phyloP scores from a whole-genome alignment of 2,888 invertebrate species.

The Hartigia nigra region DNA sequence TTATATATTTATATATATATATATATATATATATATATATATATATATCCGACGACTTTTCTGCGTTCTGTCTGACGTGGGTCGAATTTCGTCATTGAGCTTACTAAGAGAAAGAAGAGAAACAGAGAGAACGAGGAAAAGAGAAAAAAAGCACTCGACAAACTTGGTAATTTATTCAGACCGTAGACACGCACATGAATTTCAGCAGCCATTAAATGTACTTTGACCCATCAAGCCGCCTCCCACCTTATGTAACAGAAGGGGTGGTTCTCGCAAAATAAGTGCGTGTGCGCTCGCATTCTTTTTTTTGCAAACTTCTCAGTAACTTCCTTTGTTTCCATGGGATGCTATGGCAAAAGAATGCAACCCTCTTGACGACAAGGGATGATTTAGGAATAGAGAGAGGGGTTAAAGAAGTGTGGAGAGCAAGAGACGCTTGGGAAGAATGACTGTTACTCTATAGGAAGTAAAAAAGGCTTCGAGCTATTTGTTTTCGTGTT shows the following conservation, averaged over 20 bases:
- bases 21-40: too few relatives aligned
- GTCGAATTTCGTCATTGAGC: neutral
- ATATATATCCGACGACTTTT: too few relatives aligned
- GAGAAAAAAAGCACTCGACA: conserved; percentile 16
- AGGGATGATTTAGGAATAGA: neutral
- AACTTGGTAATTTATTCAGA: conserved; percentile 18
- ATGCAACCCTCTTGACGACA: neutral
- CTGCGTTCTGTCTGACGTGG: neutral
- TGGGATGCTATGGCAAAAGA: neutral
- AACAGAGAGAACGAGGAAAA: conserved; percentile 17
- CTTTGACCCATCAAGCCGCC: conserved; percentile 24
- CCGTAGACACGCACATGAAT: conserved; percentile 32
- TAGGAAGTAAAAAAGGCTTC: neutral
- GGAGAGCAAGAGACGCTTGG: neutral
- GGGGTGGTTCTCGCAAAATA: conserved; percentile 20
- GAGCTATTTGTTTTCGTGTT: neutral
- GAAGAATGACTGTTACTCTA: neutral
- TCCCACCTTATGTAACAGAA: conserved; percentile 13
- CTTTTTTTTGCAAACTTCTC: neutral
- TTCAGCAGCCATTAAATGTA: conserved; percentile 35
- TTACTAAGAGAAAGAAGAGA: neutral
- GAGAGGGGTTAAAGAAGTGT: neutral
- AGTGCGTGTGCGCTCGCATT: conserved; percentile 19
- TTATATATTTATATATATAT: too few relatives aligned
- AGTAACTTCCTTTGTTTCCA: neutral